Conservation (phyloP, 2,113 vertebrate species). For the Addax nasomaculatus region DNA sequence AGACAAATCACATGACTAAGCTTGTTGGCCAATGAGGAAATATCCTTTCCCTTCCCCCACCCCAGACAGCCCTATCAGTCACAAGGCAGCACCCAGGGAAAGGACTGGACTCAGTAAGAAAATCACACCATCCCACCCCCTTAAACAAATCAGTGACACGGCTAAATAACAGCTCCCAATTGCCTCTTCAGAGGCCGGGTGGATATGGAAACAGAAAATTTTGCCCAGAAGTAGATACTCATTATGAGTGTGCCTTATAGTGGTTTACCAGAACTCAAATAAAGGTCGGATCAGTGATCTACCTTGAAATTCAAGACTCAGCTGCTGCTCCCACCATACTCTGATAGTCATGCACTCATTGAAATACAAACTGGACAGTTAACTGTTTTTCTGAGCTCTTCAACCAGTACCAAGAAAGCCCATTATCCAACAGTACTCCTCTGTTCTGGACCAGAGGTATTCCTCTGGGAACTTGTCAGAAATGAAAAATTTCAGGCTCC, state of each 20-base stretch:
- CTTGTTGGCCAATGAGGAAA: not conserved
- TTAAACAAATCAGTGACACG: not conserved
- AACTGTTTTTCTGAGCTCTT: not conserved
- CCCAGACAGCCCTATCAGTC: not conserved
- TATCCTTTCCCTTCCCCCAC: not conserved
- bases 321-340: no score
- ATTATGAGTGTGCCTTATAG: not conserved
- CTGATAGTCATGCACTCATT: not conserved
- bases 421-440: not conserved
- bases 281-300: not conserved
- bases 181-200: not conserved
- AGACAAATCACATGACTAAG: not conserved
- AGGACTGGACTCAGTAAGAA: not conserved
- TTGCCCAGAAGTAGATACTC: not conserved
- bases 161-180: not conserved
- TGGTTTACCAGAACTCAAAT: not conserved
- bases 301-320: not conserved
- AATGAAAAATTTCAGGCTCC: not conserved
- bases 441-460: not conserved
- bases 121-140: not conserved
- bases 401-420: not conserved
- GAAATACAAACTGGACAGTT: not conserved
- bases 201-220: not conserved
- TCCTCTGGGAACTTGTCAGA: not conserved
- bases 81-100: not conserved